Evolutionary conservation across 2,888 invertebrate species (phyloP), one percentile per base, ranked within the genome.

Genomic region (Iselma pallidipennis): DNA sequence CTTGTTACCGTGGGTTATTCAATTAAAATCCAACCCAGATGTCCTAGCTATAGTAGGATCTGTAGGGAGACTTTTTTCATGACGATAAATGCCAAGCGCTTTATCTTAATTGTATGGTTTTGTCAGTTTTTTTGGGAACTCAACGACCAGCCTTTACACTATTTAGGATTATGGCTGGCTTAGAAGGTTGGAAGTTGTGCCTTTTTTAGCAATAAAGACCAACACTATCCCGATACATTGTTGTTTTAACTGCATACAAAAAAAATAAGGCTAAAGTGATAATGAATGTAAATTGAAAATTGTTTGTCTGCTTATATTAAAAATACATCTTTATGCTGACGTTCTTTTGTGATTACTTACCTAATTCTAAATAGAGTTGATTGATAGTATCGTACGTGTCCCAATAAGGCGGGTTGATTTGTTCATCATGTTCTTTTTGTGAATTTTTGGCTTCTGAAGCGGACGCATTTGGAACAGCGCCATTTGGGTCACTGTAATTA

Each of bases 341-440:
- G n/a, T n/a, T n/a, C n/a, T n/a, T n/a, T n/a, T n/a, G n/a, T n/a
- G n/a, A 16, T 37, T 9, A 37, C 16, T 82, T 82, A 90, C 90
- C 89, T 79, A 91, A 84, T 83, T 90, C 94, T 82, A 95, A 85
- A 81, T 94, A 95, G 59, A 93, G 88, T 80, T 95, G 94, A 83
- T 94, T 94, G 80, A 94, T 92, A 68, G 93, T 90, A 81, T 94
- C 94, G 81, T 94, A 95, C 25, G 92, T 90, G 81, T 94, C 94
- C 94, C 94, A 95, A 79, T 91, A 92, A 42, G 92, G 92, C 53
- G 89, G 85, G 28, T 84, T 85, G 52, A 71, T 59, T 31, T 71
- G 67, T 53, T 65, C 69, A 45, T 68, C 71, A 31, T 64, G 72
- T 67, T 67, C 68, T 70, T 69, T 68, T 59, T 71, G 73, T 56